Base-by-base conservation (phyloP, 1,140 invertebrate genomes). In the Octopus sinensis region DNA sequence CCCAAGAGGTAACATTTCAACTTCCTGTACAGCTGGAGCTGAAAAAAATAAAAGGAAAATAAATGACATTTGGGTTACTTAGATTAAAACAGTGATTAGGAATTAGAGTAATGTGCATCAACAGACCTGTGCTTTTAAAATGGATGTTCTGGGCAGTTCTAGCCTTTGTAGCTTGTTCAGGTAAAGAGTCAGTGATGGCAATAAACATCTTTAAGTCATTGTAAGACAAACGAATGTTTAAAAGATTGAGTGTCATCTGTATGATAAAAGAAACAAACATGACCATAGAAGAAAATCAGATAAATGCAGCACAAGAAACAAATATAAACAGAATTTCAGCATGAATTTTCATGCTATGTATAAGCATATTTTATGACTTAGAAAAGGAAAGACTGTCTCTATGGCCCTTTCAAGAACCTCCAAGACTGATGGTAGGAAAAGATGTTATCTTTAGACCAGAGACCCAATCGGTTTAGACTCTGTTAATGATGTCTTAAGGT, bases 141-240 rank as follows among this genome's bases (percentile, higher is more conserved):
- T 78, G 76, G 6, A 78, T 30, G 7, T 77, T 77, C 52, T 77
- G 76, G 23, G 52, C 23, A 7, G 30, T 53, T 23, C 83, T 84
- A 23, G 87, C 87, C 54, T 87, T 82, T 17, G 86, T 54, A 30
- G 89, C 86, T 82, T 88, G 87, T 76, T 87, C 94, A 6, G 90
- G 89, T 82, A 98, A 89, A 0, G 96, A 96, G 83, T 96, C 94
- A 75, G 98, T 88, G 92, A 99, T 97, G 84, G 95, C 93, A 0
- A 94, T 91, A 88, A 98, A 98, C 93, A 98, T 96, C 79, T 95
- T 94, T 87, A 98, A 94, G 89, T 99, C 97, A 87, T 97, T 94
- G 87, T 98, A 99, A 0, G 96, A 98, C 3, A 99, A 88, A 5
- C 97, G 93, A 6, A 98, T 92, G 87, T 94, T 96, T 51, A 98